Evolutionary conservation across 2,797 vertebrate genomes (phyloP).

Genomic region (Nyctibius grandis): DNA sequence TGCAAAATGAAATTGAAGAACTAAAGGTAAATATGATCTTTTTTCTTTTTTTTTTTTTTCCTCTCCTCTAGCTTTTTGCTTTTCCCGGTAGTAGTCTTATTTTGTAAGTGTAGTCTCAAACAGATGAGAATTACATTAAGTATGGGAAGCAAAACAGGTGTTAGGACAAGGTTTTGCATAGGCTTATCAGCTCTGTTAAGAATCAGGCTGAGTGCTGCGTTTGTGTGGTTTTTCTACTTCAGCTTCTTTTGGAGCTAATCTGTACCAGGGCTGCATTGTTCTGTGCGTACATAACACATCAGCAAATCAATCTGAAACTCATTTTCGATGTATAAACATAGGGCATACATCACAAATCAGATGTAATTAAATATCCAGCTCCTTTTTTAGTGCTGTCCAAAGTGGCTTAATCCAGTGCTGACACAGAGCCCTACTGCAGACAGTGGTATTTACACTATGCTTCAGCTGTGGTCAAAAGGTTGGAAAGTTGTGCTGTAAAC

Average conservation of each 20-base stretch:
- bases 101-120: background rate
- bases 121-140: background rate
- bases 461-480: background rate
- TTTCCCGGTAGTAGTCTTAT: background rate
- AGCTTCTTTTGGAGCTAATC: background rate
- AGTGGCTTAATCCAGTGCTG: background rate
- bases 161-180: background rate
- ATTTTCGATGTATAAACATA: background rate
- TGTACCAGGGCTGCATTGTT: background rate
- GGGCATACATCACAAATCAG: background rate
- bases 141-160: background rate
- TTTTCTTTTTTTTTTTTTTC: background rate
- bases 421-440: background rate
- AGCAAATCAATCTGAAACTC: background rate
- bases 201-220: background rate
- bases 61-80: background rate
- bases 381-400: background rate
- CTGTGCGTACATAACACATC: rapidly evolving
- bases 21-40: constrained; percentile 77
- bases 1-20: constrained; percentile 88
- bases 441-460: background rate
- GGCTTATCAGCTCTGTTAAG: background rate
- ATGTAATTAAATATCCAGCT: background rate
- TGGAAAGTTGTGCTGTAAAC: background rate
- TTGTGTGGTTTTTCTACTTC: background rate